Evolutionary conservation across 2,113 vertebrate species (phyloP).

Genomic region (Cercocebus atys): DNA sequence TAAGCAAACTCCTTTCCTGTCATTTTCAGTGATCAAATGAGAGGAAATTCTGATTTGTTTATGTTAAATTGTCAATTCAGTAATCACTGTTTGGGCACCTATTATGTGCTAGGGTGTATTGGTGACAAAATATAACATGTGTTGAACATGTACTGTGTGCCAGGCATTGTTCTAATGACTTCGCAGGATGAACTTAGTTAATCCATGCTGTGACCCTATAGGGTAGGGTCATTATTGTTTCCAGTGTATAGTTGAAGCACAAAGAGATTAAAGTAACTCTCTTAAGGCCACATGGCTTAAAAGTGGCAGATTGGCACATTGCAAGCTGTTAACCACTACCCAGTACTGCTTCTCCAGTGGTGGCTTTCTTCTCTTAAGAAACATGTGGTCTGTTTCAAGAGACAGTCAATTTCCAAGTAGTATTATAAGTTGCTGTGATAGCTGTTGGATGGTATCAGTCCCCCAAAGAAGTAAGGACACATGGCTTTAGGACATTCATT

Average conservation of each 20-base stretch:
- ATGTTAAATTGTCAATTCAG: background rate
- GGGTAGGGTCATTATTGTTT: background rate
- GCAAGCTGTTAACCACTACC: background rate
- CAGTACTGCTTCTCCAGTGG: background rate
- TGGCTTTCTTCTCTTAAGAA: background rate
- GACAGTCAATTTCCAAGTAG: background rate
- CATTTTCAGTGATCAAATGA: background rate
- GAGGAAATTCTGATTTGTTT: background rate
- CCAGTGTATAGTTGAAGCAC: background rate
- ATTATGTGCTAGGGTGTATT: background rate
- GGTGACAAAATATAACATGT: background rate
- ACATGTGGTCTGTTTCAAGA: background rate
- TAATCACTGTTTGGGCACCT: background rate
- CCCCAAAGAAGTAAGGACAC: background rate
- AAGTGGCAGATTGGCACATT: background rate
- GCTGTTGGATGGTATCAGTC: background rate
- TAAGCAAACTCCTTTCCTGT: background rate
- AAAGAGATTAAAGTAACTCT: background rate
- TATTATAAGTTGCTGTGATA: background rate
- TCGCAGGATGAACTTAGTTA: background rate
- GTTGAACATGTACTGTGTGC: background rate
- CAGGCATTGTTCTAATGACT: background rate
- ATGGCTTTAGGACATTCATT: background rate
- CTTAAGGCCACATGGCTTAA: background rate
- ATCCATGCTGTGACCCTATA: background rate